Evolutionary conservation across 2,113 vertebrate species (phyloP).

Genomic region (Cavia porcellus): DNA sequence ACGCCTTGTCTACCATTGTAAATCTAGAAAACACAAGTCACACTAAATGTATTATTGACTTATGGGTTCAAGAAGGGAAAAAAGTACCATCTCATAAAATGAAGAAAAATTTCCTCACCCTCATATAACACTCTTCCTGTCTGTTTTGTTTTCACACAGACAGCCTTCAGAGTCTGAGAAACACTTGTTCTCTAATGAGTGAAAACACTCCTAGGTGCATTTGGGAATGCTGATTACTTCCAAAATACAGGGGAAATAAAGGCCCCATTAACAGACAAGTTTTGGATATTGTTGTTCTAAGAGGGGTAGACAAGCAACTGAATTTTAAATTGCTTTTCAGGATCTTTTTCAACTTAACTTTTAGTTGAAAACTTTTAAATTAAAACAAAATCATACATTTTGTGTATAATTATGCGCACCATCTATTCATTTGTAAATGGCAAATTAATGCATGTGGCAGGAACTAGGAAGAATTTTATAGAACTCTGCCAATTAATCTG

Average conservation of each 20-base stretch:
- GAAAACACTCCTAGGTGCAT: slow-evolving; percentile 63
- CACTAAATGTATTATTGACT: slow-evolving; percentile 29
- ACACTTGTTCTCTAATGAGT: slow-evolving; percentile 64
- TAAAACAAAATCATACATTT: slow-evolving; percentile 52
- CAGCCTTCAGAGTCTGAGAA: slow-evolving; percentile 50
- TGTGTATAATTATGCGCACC: slow-evolving; percentile 43
- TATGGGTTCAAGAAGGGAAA: not conserved
- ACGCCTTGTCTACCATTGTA: not conserved
- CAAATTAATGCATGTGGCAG: not conserved
- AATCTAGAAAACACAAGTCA: slow-evolving; percentile 25
- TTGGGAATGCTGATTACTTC: slow-evolving; percentile 51
- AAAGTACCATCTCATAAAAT: slow-evolving; percentile 44
- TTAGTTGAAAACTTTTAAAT: slow-evolving; percentile 60
- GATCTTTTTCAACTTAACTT: slow-evolving; percentile 41
- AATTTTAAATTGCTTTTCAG: slow-evolving; percentile 59
- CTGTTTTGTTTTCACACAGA: slow-evolving; percentile 55
- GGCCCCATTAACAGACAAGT: slow-evolving; percentile 48
- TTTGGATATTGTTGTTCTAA: not conserved
- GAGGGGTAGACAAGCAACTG: not conserved
- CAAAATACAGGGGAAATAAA: slow-evolving; percentile 51
- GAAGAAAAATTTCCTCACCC: not conserved
- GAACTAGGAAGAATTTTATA: slow-evolving; percentile 16
- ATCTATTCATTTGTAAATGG: slow-evolving; percentile 20
- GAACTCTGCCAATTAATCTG: not conserved
- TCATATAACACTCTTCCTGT: not conserved